Evolutionary conservation across 2,113 vertebrate species (phyloP).

Genomic region (Vidua chalybeata): DNA sequence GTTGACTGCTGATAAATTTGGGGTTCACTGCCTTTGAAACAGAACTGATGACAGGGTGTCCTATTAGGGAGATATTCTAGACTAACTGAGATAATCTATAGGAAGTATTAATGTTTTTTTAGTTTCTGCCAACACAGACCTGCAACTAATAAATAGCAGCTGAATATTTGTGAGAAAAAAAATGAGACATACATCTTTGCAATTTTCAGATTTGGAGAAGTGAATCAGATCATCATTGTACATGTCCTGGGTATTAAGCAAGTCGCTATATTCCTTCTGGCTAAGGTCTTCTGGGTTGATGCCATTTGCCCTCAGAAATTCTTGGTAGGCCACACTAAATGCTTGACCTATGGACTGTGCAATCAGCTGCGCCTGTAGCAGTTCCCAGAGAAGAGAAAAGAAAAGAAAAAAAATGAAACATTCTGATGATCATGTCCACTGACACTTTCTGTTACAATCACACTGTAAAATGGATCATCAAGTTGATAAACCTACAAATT

Average conservation of each 20-base stretch:
- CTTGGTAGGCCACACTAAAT: slow-evolving; percentile 97
- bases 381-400: neutral
- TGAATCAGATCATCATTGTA: slow-evolving; percentile 98
- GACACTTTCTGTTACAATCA: neutral
- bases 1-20: neutral
- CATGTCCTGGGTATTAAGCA: slow-evolving; percentile 97
- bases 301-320: slow-evolving; percentile 93
- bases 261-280: slow-evolving; percentile 95
- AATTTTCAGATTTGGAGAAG: slow-evolving; percentile 98
- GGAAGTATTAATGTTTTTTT: neutral
- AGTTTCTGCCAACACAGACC: neutral
- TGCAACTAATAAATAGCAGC: neutral
- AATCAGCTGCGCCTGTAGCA: slow-evolving; percentile 88
- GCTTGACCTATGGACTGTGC: slow-evolving; percentile 97
- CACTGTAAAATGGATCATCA: neutral
- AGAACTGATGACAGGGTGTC: neutral
- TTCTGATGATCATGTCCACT: neutral
- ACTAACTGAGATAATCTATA: neutral
- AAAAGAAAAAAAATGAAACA: neutral
- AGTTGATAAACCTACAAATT: neutral
- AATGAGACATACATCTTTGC: slow-evolving; percentile 87
- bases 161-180: neutral
- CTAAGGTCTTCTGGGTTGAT: slow-evolving; percentile 97
- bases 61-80: neutral
- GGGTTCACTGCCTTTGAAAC: neutral